Base-by-base conservation (phyloP, 2,888 invertebrate species). In the Rambutsinella grinnellia region DNA sequence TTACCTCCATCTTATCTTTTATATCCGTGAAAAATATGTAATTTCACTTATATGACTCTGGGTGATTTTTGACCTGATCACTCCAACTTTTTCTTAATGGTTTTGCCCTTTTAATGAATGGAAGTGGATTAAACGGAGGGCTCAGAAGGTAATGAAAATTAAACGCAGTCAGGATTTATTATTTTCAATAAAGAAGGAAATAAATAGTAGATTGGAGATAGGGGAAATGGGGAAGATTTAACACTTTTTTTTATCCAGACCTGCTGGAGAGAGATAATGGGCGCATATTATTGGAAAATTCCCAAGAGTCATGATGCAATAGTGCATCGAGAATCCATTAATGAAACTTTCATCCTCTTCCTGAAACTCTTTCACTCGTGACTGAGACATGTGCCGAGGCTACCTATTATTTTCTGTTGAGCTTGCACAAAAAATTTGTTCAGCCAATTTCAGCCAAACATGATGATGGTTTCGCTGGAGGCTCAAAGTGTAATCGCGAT, bases 91-190 rank as follows among this genome's bases (percentile, higher is more conserved):
- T 36, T n/a, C n/a, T 36, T 36, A 36, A 36, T 36, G 13, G 36
- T 36, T 36, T 36, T 36, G 36, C 36, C 36, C 36, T 36, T 57
- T 57, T 27, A 57, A 57, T 57, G 57, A 57, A 57, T 57, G 57
- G 57, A 57, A 57, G 57, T 36, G 36, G 36, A 36, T 36, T 36
- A 13, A 36, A 36, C 13, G 36, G 36, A 36, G 36, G 13, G 27
- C 27, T 26, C 26, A 36, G 36, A 57, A 57, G 27, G 17, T 57
- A 57, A 57, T 57, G 57, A 57, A 57, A 36, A 36, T 36, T 8
- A 13, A 13, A 13, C 6, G 36, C 36, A 36, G 36, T 57, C 57
- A 57, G n/a, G 57, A 57, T 57, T 57, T 57, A 57, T 57, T 57
- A 57, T 57, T 26, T 8, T 57, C 57, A 57, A 36, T 57, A 27